Conservation (phyloP, 1,140 invertebrate species). For the Trichoplusia ni region DNA sequence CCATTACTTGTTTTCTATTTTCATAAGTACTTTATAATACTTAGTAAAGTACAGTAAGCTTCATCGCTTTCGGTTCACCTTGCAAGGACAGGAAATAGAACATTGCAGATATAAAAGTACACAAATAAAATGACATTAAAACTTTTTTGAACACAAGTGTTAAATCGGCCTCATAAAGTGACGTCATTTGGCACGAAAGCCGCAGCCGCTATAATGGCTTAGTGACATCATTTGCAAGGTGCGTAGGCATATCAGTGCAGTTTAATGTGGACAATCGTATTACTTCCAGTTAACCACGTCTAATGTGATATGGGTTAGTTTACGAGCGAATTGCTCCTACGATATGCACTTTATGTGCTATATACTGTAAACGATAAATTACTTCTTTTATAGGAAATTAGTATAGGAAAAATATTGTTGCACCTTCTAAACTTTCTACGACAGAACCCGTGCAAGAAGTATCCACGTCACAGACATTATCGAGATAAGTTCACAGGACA, state of each 20-base stretch:
- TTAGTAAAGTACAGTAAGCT: no score
- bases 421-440: no score
- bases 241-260: conserved; percentile 28
- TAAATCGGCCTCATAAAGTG: conserved; percentile 50
- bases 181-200: conserved; percentile 66
- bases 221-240: conserved; percentile 54
- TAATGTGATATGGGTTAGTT: conserved; percentile 26
- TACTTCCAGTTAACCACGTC: conserved; percentile 14
- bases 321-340: conserved; percentile 16
- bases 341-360: no score
- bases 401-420: no score
- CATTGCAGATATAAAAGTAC: neutral
- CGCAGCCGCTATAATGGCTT: conserved; percentile 36
- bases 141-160: neutral
- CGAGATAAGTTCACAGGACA: no score
- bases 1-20: no score
- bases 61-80: neutral
- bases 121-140: neutral
- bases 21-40: no score
- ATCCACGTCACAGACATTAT: no score
- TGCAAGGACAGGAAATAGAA: neutral
- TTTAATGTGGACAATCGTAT: conserved; percentile 26
- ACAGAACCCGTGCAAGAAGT: no score
- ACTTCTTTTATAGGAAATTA: no score
- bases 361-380: no score